A percentile compares a stretch with the other conserved stretches of the same genome.
Conservation (phyloP, 2,888 invertebrate species). For the Amphipyra berbera region DNA sequence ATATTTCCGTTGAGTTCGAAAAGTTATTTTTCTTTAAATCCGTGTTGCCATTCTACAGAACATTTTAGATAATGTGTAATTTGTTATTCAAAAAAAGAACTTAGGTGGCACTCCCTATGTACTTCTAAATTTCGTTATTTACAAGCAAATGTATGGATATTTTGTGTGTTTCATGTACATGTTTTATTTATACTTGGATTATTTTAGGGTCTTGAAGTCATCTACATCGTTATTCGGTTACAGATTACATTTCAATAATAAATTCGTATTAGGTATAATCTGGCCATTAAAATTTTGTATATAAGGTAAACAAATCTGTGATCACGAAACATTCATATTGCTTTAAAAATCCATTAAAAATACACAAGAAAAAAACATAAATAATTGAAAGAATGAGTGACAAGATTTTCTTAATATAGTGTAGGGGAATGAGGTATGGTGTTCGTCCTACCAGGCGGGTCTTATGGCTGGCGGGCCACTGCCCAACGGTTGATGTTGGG, state of each 20-base stretch:
- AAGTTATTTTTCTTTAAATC: slow-evolving; percentile 72
- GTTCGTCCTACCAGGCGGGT: too few relatives aligned
- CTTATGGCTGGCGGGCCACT: too few relatives aligned
- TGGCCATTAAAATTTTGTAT: too few relatives aligned
- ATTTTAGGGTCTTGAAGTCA: slow-evolving; percentile 8
- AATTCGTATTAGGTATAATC: too few relatives aligned
- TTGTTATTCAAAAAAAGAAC: slow-evolving; percentile 60
- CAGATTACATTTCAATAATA: background rate
- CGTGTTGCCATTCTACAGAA: slow-evolving; percentile 57
- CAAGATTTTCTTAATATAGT: too few relatives aligned
- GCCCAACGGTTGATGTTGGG: too few relatives aligned
- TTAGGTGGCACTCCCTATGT: slow-evolving; percentile 41
- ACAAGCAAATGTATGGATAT: slow-evolving; percentile 45
- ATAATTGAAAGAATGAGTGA: too few relatives aligned
- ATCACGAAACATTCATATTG: too few relatives aligned
- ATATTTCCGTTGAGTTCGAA: slow-evolving; percentile 72
- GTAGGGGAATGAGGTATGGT: too few relatives aligned
- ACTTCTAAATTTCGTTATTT: slow-evolving; percentile 51
- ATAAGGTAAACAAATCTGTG: too few relatives aligned
- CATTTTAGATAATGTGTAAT: slow-evolving; percentile 60
- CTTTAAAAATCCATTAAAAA: too few relatives aligned
- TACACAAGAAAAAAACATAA: too few relatives aligned
- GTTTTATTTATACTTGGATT: slow-evolving; percentile 40
- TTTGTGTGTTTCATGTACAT: slow-evolving; percentile 16
- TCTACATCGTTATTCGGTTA: background rate